A percentile compares a stretch with the other conserved stretches of the same genome.
phyloP scores from a whole-genome alignment of 2,888 invertebrate species.

The Ceraclea dissimilis region DNA sequence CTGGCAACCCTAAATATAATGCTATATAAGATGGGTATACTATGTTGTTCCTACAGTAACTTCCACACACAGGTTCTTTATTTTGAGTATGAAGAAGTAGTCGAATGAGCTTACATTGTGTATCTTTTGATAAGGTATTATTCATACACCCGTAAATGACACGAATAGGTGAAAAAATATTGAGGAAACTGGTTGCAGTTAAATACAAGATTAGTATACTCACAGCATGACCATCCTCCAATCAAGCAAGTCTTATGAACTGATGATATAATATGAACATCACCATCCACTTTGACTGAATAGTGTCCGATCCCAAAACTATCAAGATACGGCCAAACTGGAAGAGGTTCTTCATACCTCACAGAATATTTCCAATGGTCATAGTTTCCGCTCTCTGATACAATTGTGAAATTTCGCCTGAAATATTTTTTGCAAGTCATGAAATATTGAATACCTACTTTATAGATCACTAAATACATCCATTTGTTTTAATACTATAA shows the following conservation, averaged over 20 bases:
- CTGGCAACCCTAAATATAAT: too few relatives aligned
- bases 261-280: conserved; percentile 51
- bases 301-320: conserved; percentile 53
- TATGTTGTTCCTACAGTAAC: too few relatives aligned
- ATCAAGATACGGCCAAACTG: conserved; percentile 55
- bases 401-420: conserved; percentile 34
- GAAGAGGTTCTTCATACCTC: conserved; percentile 55
- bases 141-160: too few relatives aligned
- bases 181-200: too few relatives aligned
- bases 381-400: conserved; percentile 56
- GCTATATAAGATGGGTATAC: too few relatives aligned
- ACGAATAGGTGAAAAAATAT: too few relatives aligned
- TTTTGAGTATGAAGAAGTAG: too few relatives aligned
- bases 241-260: conserved; percentile 58
- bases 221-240: conserved; percentile 50
- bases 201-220: too few relatives aligned
- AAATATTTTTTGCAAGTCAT: neutral
- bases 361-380: conserved; percentile 64
- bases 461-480: neutral
- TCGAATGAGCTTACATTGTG: too few relatives aligned
- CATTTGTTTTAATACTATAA: neutral
- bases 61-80: too few relatives aligned
- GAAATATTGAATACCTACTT: too few relatives aligned
- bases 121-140: too few relatives aligned
- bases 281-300: conserved; percentile 42